phyloP scores from a whole-genome alignment of 2,888 invertebrate species.

The Lithophane leautieri region DNA sequence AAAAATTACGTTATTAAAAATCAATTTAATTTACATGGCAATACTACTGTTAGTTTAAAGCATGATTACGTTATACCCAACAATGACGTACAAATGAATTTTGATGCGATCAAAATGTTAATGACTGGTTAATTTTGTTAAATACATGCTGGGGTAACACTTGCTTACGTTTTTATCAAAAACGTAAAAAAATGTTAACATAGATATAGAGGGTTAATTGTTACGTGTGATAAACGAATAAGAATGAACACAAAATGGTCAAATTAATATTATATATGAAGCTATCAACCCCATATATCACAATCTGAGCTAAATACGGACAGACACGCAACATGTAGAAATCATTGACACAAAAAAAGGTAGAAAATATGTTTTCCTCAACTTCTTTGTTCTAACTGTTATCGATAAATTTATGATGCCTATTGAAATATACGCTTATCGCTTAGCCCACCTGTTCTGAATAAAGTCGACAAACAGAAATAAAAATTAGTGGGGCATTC shows the following conservation, averaged over 20 bases:
- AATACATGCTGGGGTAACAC: constrained; percentile 58
- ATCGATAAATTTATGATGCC: constrained; percentile 55
- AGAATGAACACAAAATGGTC: neutral
- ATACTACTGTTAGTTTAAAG: constrained; percentile 67
- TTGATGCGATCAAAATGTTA: constrained; percentile 55
- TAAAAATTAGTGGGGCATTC: constrained; percentile 21
- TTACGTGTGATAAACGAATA: neutral
- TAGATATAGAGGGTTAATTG: constrained; percentile 50
- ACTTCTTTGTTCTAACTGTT: constrained; percentile 57
- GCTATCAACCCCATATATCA: constrained; percentile 49
- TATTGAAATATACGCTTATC: constrained; percentile 61
- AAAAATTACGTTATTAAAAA: constrained; percentile 17
- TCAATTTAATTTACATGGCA: constrained; percentile 47
- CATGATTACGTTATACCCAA: constrained; percentile 65
- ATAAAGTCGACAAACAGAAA: constrained; percentile 52
- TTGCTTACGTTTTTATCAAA: constrained; percentile 37
- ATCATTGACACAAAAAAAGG: constrained; percentile 37
- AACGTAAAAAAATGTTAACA: constrained; percentile 44
- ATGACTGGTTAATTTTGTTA: constrained; percentile 61
- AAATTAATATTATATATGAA: constrained; percentile 6
- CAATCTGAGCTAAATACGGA: constrained; percentile 39
- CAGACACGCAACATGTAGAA: constrained; percentile 45
- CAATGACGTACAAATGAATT: constrained; percentile 60
- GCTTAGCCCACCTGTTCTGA: constrained; percentile 65
- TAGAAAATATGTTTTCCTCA: constrained; percentile 40